Conservation (phyloP, 2,113 vertebrate genomes). For the Equus przewalskii region DNA sequence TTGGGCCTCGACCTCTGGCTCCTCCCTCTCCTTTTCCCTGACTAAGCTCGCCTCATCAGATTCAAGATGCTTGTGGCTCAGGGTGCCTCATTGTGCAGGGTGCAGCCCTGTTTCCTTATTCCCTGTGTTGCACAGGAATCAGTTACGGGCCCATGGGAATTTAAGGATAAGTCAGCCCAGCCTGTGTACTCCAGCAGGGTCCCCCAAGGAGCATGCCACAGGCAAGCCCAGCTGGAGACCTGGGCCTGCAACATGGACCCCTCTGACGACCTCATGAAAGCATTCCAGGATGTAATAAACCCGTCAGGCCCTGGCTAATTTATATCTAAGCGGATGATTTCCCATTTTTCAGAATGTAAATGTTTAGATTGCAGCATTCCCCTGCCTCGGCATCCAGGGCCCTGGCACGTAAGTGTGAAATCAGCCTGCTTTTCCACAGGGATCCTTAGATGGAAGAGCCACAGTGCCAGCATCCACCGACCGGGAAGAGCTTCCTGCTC, state of each 20-base stretch:
- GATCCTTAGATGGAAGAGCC: constrained; percentile 77
- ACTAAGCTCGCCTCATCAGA: neutral
- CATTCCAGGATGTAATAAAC: constrained; percentile 86
- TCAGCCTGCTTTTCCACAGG: constrained; percentile 69
- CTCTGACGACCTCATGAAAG: constrained; percentile 86
- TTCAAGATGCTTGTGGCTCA: neutral
- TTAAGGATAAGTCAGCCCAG: neutral
- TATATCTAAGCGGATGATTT: constrained; percentile 87
- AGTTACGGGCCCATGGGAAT: neutral
- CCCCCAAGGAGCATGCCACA: constrained; percentile 23
- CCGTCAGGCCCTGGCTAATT: constrained; percentile 84
- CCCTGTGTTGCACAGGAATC: neutral
- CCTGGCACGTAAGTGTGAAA: constrained; percentile 73
- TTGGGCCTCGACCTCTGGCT: neutral
- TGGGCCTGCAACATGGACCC: constrained; percentile 72
- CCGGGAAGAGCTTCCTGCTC: constrained; percentile 51
- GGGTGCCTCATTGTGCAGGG: neutral
- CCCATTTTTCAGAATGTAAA: constrained; percentile 86
- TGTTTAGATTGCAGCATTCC: constrained; percentile 87
- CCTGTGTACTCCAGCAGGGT: neutral
- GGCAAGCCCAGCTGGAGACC: constrained; percentile 75
- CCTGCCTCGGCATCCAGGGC: constrained; percentile 80
- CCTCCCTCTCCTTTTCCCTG: constrained; percentile 18
- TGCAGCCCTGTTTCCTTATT: neutral
- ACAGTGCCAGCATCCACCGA: neutral